Evolutionary conservation across 2,113 vertebrate species (phyloP).

Genomic region (Gnathonemus longibarbis): DNA sequence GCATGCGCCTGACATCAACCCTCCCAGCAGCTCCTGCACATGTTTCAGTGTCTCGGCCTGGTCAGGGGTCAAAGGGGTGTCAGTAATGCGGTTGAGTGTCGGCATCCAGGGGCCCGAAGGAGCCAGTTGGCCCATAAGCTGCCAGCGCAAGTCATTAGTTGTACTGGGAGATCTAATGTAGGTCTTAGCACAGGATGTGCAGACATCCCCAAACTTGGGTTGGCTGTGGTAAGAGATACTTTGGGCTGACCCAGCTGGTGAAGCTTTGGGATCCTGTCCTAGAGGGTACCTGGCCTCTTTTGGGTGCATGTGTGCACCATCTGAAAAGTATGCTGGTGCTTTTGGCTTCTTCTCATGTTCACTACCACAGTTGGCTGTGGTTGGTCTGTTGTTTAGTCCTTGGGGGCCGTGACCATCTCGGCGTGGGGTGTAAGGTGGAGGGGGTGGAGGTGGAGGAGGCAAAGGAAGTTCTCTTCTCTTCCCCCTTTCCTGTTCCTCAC

Average conservation of each 20-base stretch:
- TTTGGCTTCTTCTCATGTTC: conserved; percentile 41
- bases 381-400: conserved; percentile 39
- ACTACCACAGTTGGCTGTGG: conserved; percentile 39
- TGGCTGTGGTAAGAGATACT: conserved; percentile 55
- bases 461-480: conserved; percentile 39
- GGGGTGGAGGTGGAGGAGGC: conserved; percentile 59
- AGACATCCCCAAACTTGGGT: conserved; percentile 52
- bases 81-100: conserved; percentile 35
- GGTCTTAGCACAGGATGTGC: conserved; percentile 60
- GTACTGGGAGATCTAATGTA: conserved; percentile 28
- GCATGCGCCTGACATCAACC: conserved; percentile 64
- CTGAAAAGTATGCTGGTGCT: conserved; percentile 34
- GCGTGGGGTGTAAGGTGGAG: conserved; percentile 62
- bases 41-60: conserved; percentile 61
- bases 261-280: not conserved
- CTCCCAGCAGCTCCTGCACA: conserved; percentile 69
- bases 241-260: conserved; percentile 56
- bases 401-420: conserved; percentile 50
- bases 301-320: conserved; percentile 35
- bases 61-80: conserved; percentile 40
- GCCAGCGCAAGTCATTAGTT: not conserved
- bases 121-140: conserved; percentile 42
- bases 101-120: conserved; percentile 42
- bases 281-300: not conserved
- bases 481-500: conserved; percentile 36